Conservation (phyloP, 2,113 vertebrate genomes). For the Chlamydotis undulata region DNA sequence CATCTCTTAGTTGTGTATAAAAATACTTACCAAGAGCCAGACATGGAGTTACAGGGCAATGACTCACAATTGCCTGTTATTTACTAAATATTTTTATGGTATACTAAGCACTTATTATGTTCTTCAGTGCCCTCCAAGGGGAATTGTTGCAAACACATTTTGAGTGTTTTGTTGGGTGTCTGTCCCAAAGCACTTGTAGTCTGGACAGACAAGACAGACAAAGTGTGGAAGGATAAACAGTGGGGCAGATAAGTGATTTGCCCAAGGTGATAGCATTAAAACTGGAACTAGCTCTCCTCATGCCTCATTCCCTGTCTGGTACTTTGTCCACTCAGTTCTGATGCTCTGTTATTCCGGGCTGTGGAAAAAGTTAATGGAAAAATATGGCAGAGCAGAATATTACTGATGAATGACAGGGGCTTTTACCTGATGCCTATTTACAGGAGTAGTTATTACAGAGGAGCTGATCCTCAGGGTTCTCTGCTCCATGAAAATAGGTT, state of each 20-base stretch:
- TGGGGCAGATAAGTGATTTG: background rate
- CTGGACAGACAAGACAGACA: background rate
- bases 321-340: background rate
- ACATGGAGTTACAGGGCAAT: constrained; percentile 1
- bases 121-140: background rate
- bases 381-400: background rate
- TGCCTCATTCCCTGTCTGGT: background rate
- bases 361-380: background rate
- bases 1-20: background rate
- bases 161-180: background rate
- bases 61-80: constrained; percentile 43
- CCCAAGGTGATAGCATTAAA: fast-evolving
- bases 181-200: background rate
- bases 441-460: background rate
- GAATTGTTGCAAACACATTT: background rate
- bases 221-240: background rate
- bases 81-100: constrained; percentile 44
- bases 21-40: constrained; percentile 29
- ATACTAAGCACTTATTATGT: background rate
- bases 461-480: background rate
- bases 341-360: background rate
- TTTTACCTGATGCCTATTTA: background rate
- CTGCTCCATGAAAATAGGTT: background rate
- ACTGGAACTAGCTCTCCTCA: background rate
- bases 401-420: fast-evolving